Evolutionary conservation across 2,888 invertebrate species (phyloP).

Genomic region (Mythimna loreyi): DNA sequence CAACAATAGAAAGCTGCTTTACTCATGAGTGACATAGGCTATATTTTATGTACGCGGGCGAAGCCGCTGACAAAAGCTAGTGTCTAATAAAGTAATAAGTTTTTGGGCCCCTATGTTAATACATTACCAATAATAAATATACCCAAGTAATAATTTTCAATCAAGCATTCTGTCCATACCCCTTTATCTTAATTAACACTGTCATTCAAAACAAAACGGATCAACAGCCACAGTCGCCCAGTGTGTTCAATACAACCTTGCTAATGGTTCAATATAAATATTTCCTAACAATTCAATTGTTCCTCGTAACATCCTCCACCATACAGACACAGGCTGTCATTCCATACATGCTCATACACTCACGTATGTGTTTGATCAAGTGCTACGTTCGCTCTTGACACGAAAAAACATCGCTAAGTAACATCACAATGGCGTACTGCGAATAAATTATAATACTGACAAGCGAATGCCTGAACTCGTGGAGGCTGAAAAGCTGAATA

Average conservation of each 20-base stretch:
- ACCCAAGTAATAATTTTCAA: neutral
- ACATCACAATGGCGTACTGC: conserved; percentile 43
- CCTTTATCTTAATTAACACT: neutral
- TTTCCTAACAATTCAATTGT: conserved; percentile 34
- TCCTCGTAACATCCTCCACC: conserved; percentile 27
- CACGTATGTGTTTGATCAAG: conserved; percentile 58
- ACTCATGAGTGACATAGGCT: too few relatives aligned
- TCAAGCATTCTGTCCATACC: neutral
- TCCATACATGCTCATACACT: neutral
- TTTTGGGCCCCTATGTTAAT: neutral
- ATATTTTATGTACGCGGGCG: too few relatives aligned
- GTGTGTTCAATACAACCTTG: neutral
- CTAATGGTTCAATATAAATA: conserved; percentile 5
- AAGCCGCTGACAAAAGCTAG: too few relatives aligned
- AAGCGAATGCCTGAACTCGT: conserved; percentile 45
- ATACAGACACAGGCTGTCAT: conserved; percentile 17
- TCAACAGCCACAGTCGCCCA: neutral
- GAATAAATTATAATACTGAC: conserved; percentile 59
- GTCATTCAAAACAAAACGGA: neutral
- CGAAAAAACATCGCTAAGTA: conserved; percentile 45
- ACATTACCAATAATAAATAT: neutral
- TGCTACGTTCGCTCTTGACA: conserved; percentile 60
- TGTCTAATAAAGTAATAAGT: too few relatives aligned
- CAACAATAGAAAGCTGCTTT: too few relatives aligned
- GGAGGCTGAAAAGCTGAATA: conserved; percentile 62